Conservation (phyloP, 2,888 invertebrate species). For the Melangyna quadrimaculata region DNA sequence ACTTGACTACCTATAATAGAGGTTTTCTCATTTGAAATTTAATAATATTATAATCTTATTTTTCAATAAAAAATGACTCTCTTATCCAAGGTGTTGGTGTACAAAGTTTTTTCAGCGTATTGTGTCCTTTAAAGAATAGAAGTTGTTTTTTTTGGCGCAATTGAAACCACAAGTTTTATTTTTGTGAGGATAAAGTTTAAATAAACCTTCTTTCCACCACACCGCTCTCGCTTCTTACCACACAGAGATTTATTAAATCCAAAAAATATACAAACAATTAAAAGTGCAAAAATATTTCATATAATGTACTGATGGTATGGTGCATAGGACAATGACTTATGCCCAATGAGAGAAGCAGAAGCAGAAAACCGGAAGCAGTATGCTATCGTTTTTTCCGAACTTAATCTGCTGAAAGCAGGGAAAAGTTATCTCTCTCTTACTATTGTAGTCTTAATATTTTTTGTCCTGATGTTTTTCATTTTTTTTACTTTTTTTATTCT, state of each 20-base stretch:
- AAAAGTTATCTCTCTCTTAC: slow-evolving; percentile 68
- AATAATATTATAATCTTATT: neutral
- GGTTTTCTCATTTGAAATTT: neutral
- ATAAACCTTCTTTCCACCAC: neutral
- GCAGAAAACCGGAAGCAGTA: slow-evolving; percentile 50
- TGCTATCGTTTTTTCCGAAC: slow-evolving; percentile 51
- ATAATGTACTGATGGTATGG: slow-evolving; percentile 18
- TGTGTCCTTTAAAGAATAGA: neutral
- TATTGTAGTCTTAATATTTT: slow-evolving; percentile 47
- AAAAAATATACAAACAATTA: slow-evolving; percentile 28
- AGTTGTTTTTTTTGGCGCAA: slow-evolving; percentile 27
- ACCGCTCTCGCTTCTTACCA: neutral
- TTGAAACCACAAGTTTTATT: slow-evolving; percentile 38
- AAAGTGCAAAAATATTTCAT: slow-evolving; percentile 61
- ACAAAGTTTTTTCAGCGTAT: neutral
- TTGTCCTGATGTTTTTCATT: slow-evolving; percentile 3
- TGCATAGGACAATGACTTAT: slow-evolving; percentile 69
- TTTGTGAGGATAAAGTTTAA: slow-evolving; percentile 41
- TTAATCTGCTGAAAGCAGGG: slow-evolving; percentile 68
- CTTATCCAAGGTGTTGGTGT: neutral
- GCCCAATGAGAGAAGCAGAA: slow-evolving; percentile 28
- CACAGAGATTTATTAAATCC: slow-evolving; percentile 18
- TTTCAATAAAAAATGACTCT: neutral
- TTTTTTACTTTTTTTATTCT: neutral
- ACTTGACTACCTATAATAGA: neutral